These are phyloP conservation scores for Callaeas wilsoni DNA, from an alignment of 2,113 vertebrate genomes.

Conservation along the genomic window DNA sequence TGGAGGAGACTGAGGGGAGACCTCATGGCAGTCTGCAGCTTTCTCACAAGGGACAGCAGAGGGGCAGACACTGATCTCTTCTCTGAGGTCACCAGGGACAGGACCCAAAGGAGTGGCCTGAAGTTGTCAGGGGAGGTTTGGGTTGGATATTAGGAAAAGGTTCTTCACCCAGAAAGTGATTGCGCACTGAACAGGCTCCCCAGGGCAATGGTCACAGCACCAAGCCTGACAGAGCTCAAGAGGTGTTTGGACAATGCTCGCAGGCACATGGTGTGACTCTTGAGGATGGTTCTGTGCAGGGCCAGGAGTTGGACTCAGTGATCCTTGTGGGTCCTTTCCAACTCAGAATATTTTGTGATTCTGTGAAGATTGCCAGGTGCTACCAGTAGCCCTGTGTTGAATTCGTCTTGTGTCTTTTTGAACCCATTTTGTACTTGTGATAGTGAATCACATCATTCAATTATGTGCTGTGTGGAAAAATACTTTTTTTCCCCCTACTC, in stretches of 20 bases:
- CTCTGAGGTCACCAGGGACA: background rate
- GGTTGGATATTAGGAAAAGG: background rate
- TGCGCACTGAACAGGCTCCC: background rate
- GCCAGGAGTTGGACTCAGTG: background rate
- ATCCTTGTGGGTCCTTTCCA: background rate
- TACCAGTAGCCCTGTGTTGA: background rate
- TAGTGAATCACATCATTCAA: background rate
- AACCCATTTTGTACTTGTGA: background rate
- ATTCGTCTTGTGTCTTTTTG: background rate
- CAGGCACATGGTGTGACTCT: too few relatives aligned
- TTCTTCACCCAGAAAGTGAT: background rate
- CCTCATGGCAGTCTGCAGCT: background rate
- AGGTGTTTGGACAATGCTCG: background rate
- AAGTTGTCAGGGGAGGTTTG: background rate
- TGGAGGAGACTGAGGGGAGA: background rate
- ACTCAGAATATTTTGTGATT: background rate
- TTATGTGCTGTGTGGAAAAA: background rate
- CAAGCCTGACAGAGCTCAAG: background rate
- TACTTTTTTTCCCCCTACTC: background rate
- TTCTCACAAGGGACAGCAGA: background rate
- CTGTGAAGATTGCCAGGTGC: background rate
- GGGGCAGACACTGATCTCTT: background rate
- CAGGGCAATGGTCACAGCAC: background rate
- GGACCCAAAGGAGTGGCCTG: background rate
- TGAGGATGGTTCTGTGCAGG: background rate